Conservation (phyloP, 1,140 invertebrate species). For the Paramacrobiotus metropolitanus region DNA sequence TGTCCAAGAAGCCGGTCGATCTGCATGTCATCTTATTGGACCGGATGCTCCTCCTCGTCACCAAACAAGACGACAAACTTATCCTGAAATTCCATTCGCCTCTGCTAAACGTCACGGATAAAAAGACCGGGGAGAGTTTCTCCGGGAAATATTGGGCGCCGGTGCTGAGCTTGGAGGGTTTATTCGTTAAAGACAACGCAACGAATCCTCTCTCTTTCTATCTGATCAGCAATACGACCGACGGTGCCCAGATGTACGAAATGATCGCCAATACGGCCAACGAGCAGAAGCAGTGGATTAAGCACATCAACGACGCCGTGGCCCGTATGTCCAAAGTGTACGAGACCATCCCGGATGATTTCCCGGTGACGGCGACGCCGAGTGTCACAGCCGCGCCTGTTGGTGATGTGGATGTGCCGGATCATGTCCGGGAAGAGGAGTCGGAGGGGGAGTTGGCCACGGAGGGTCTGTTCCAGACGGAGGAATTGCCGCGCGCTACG, state of each 20-base stretch:
- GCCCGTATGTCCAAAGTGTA: not conserved
- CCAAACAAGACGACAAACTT: slow-evolving; percentile 63
- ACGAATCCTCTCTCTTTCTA: slow-evolving; percentile 57
- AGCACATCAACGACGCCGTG: not conserved
- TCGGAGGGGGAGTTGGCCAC: too few species aligned
- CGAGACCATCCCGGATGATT: not conserved
- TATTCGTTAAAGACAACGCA: not conserved
- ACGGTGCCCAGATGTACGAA: slow-evolving; percentile 62
- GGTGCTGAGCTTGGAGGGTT: not conserved
- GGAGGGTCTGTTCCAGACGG: too few species aligned
- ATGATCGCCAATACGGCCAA: slow-evolving; percentile 46
- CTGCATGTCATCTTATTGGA: slow-evolving; percentile 64
- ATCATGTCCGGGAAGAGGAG: too few species aligned
- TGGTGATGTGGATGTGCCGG: too few species aligned
- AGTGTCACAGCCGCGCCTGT: not conserved
- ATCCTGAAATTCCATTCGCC: slow-evolving; percentile 44
- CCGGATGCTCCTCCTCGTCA: slow-evolving; percentile 59
- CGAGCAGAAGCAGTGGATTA: slow-evolving; percentile 42
- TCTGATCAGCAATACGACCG: slow-evolving; percentile 48
- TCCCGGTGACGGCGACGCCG: not conserved
- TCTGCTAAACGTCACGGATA: slow-evolving; percentile 15
- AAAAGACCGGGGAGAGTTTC: slow-evolving; percentile 18
- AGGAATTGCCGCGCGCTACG: not conserved
- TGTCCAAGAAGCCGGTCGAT: slow-evolving; percentile 44
- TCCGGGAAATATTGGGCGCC: not conserved